Evolutionary conservation across 1,140 invertebrate species (phyloP), one percentile per base, ranked within the genome.

Genomic region (Philaenus spumarius): DNA sequence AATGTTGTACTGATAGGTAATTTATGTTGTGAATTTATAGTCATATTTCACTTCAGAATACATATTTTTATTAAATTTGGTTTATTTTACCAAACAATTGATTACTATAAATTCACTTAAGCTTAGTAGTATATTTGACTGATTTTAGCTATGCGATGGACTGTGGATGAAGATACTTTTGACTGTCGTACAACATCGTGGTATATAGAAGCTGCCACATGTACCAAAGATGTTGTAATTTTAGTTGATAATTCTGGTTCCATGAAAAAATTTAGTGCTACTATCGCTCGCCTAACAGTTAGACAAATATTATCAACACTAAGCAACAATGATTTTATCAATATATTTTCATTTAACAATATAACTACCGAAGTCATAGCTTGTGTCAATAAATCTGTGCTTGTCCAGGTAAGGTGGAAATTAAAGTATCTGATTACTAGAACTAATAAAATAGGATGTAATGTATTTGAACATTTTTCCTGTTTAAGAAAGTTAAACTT

Each of bases 281-380:
- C 86, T 47, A 91, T 93, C 50, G 88, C 89, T 6, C 82, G 80
- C 59, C 80, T 84, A 57, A 94, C 95, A 0, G 85, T 96, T 50
- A 76, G 80, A 14, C 87, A 86, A 30, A 87, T 99, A 40, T 72
- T 99, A 60, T 90, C 97, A 30, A 99, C 97, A 0, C 81, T 99
- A 7, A 97, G 90, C 9, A 97, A 98, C 68, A 97, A 99, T 72
- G 97, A 99, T 73, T 97, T 92, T 69, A 87, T 99, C 42, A 96
- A 96, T 63, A 85, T 99, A 26, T 85, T 94, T 52, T 84, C 81
- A 43, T 93, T 89, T 69, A 83, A 82, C 23, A 79, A 82, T 14
- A 72, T 73, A 0, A 81, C 82, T 0, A 69, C 79, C 6, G 81
- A 87, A 61, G 77, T 89, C 5, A 84, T 93, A 2, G 76, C 79